phyloP scores from a whole-genome alignment of 2,888 invertebrate species.

The Lithosia quadra region DNA sequence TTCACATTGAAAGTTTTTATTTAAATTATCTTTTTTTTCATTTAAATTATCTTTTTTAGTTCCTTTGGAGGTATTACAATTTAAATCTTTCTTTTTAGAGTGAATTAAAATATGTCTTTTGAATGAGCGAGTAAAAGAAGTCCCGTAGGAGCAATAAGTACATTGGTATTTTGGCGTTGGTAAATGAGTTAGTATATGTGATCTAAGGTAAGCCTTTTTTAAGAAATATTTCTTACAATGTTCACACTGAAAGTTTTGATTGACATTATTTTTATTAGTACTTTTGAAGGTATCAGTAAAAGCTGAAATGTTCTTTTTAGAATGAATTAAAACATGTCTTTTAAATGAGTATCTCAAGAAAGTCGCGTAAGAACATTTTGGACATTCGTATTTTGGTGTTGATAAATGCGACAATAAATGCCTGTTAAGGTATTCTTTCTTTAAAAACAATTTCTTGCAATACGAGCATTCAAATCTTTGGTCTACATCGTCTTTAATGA shows the following conservation, averaged over 20 bases:
- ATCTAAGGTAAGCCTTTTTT: not conserved
- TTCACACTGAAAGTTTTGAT: not conserved
- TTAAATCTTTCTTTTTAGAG: not conserved
- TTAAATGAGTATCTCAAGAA: not conserved
- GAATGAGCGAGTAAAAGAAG: not conserved
- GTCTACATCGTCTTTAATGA: not conserved
- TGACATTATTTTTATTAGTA: not conserved
- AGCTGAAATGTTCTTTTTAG: not conserved
- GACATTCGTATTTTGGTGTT: constrained; percentile 8
- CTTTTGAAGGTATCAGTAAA: not conserved
- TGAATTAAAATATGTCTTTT: constrained; percentile 3
- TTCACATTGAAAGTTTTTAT: constrained; percentile 6
- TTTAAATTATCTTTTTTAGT: too few species aligned
- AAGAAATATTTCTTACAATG: not conserved
- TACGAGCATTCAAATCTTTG: constrained; percentile 1
- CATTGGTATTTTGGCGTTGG: constrained; percentile 13
- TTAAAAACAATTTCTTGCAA: not conserved
- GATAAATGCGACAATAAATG: constrained; percentile 5
- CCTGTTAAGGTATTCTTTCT: not conserved
- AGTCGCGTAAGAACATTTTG: constrained; percentile 7
- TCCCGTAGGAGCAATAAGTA: constrained; percentile 5
- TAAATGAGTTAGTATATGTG: constrained; percentile 5
- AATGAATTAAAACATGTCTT: not conserved
- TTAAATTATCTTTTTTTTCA: too few species aligned
- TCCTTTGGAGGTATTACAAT: too few species aligned